Percentiles rank a stretch among this genome's conserved stretches.
Conservation (phyloP, 2,888 invertebrate genomes). For the Polylopha cassiicola region DNA sequence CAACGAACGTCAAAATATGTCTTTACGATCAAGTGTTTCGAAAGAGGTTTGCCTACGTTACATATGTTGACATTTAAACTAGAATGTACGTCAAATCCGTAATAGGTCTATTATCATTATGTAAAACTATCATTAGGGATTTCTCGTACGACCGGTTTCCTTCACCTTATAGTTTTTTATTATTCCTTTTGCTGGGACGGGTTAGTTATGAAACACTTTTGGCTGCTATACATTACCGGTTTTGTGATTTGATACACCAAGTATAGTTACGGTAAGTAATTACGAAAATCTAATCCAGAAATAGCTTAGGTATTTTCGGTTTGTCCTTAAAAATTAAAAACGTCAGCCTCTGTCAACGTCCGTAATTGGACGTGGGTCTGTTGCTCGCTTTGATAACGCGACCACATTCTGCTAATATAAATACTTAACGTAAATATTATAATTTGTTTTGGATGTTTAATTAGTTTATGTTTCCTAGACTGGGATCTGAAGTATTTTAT, state of each 20-base stretch:
- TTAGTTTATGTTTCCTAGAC: no score
- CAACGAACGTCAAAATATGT: no score
- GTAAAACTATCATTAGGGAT: constrained; percentile 10
- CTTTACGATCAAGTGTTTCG: no score
- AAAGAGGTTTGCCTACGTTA: no score
- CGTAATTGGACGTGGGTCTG: constrained; percentile 8
- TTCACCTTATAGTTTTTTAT: constrained; percentile 12
- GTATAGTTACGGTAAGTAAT: no score
- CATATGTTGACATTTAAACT: constrained; percentile 1
- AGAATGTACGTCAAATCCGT: not conserved
- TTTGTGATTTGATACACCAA: constrained; percentile 2
- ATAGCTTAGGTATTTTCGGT: not conserved
- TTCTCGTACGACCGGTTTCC: constrained; percentile 13
- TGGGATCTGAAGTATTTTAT: no score
- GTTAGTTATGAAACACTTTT: not conserved
- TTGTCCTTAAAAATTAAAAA: not conserved
- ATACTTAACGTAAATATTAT: no score
- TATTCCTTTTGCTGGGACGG: constrained; percentile 3
- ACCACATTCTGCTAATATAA: no score
- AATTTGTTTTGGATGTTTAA: no score
- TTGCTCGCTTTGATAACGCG: constrained; percentile 5
- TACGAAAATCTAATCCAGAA: no score
- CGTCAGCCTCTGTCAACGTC: constrained; percentile 2
- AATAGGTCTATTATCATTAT: not conserved
- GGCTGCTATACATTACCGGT: not conserved